Conservation (phyloP, 1,140 invertebrate genomes). For the Pararge aegeria region DNA sequence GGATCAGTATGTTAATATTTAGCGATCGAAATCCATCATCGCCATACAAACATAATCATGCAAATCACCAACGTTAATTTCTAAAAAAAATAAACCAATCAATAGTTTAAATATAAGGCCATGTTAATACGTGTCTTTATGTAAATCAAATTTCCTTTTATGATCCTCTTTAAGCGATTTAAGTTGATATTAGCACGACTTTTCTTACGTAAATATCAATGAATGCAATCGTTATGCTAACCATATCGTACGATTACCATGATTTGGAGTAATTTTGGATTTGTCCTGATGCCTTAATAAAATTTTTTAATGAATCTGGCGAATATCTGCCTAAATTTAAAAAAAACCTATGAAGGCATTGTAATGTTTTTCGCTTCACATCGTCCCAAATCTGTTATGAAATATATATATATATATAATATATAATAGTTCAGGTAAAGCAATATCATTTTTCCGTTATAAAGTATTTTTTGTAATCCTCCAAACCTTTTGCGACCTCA, state of each 20-base stretch:
- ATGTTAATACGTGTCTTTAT: background rate
- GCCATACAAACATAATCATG: too few species aligned
- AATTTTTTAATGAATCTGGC: too few species aligned
- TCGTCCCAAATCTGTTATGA: too few species aligned
- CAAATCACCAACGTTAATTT: too few species aligned
- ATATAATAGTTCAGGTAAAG: background rate
- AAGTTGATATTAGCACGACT: conserved; percentile 13
- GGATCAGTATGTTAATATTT: too few species aligned
- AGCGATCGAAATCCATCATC: too few species aligned
- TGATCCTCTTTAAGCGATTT: background rate
- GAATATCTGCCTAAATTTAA: too few species aligned
- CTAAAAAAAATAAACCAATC: background rate
- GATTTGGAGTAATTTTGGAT: background rate
- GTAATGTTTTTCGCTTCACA: too few species aligned
- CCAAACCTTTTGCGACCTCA: background rate
- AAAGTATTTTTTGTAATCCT: background rate
- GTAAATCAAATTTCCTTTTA: conserved; percentile 1
- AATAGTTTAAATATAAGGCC: conserved; percentile 7
- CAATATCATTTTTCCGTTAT: background rate
- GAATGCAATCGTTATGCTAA: conserved; percentile 20
- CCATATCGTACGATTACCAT: background rate
- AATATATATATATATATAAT: too few species aligned
- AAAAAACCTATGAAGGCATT: too few species aligned
- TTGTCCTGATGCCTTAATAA: too few species aligned
- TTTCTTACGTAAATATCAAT: conserved; percentile 20